These are phyloP conservation scores for Chalcosyrphus nemorum DNA, from an alignment of 2,888 invertebrate genomes.

Conservation along the genomic window DNA sequence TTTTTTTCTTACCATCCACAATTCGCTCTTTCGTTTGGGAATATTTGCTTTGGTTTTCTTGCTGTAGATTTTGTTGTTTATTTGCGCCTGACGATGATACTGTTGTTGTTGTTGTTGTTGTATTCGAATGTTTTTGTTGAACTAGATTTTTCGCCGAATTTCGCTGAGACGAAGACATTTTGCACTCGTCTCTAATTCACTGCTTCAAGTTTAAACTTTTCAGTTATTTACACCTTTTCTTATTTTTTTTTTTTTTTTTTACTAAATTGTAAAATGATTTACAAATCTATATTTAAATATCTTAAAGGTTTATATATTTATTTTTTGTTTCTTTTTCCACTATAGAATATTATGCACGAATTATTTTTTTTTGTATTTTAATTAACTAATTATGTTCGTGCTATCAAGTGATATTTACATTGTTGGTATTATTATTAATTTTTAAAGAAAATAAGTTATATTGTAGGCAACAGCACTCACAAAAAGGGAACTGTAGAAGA, in stretches of 20 bases:
- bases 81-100: slow-evolving; percentile 74
- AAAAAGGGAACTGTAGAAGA: not conserved
- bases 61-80: slow-evolving; percentile 74
- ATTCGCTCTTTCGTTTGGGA: slow-evolving; percentile 79
- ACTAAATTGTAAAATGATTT: slow-evolving; percentile 24
- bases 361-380: not conserved
- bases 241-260: slow-evolving; percentile 20
- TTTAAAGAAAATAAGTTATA: not conserved
- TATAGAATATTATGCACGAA: slow-evolving; percentile 1
- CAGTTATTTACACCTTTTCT: slow-evolving; percentile 26
- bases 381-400: not conserved
- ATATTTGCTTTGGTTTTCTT: slow-evolving; percentile 77
- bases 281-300: slow-evolving; percentile 52
- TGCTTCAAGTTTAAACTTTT: slow-evolving; percentile 16
- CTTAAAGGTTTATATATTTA: not conserved
- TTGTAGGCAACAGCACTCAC: not conserved
- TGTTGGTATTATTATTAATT: not conserved
- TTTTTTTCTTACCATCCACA: slow-evolving; percentile 77
- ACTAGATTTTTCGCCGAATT: slow-evolving; percentile 47
- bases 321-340: slow-evolving; percentile 13
- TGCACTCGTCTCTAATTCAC: slow-evolving; percentile 44
- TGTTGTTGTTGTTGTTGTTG: slow-evolving; percentile 55
- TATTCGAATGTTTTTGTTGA: slow-evolving; percentile 23
- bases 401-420: slow-evolving; percentile 14
- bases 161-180: slow-evolving; percentile 59